Evolutionary conservation across 2,888 invertebrate genomes (phyloP).

Genomic region (Tineola bisselliella): DNA sequence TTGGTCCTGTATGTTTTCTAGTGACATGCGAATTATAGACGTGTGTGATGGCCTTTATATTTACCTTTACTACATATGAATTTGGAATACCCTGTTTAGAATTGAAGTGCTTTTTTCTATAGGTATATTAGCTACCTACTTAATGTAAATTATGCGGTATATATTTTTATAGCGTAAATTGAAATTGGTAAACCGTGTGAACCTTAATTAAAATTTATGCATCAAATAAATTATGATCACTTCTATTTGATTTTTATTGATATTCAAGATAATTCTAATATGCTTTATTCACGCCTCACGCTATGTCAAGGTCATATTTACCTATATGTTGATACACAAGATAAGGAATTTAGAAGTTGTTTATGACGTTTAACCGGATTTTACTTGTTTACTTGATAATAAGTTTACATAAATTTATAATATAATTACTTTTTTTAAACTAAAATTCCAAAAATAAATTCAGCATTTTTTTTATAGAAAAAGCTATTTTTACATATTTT

Average conservation of each 20-base stretch:
- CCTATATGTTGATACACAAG: neutral
- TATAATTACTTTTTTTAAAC: too few species aligned
- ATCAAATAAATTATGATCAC: neutral
- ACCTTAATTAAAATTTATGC: neutral
- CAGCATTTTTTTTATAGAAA: too few species aligned
- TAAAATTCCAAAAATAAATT: too few species aligned
- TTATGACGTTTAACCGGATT: neutral
- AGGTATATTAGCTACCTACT: too few species aligned
- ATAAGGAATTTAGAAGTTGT: neutral
- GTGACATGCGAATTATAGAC: too few species aligned
- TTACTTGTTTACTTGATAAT: neutral
- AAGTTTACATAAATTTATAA: too few species aligned
- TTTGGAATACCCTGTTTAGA: too few species aligned
- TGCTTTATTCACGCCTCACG: neutral
- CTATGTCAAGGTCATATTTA: neutral
- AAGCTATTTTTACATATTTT: too few species aligned
- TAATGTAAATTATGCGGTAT: neutral
- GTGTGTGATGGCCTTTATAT: too few species aligned
- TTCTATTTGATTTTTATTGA: constrained; percentile 6
- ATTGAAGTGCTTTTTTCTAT: too few species aligned
- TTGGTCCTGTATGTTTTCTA: too few species aligned
- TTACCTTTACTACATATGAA: too few species aligned
- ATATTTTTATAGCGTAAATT: neutral
- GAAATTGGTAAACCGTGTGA: neutral
- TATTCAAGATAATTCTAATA: constrained; percentile 4